These are phyloP conservation scores for Mormyrus lacerda DNA, from an alignment of 2,113 vertebrate genomes.

Conservation along the genomic window DNA sequence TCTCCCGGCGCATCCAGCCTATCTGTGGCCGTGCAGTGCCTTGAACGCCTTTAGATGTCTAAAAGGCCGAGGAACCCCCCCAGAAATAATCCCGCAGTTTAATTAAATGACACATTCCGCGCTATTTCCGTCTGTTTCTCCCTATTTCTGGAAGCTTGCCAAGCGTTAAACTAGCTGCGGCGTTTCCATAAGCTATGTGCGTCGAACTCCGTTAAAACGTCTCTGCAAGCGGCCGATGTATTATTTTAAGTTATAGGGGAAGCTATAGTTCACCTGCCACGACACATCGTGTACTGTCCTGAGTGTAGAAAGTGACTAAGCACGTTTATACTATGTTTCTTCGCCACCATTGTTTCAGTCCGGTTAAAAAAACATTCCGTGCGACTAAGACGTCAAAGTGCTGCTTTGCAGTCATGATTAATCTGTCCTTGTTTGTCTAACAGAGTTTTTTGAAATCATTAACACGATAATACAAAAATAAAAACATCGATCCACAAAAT, in stretches of 20 bases:
- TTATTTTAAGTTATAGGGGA: neutral
- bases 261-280: neutral
- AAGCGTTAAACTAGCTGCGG: neutral
- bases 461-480: neutral
- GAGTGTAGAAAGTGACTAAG: conserved; percentile 13
- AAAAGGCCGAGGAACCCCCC: neutral
- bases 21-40: neutral
- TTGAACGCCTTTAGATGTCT: neutral
- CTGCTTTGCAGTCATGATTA: neutral
- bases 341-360: neutral
- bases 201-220: neutral
- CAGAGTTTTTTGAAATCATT: neutral
- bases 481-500: neutral
- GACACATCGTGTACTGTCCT: neutral
- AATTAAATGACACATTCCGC: neutral
- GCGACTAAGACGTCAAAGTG: neutral
- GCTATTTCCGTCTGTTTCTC: neutral
- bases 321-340: neutral
- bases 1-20: neutral
- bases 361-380: neutral
- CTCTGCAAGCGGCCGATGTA: neutral
- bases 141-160: neutral
- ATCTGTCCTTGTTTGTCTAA: neutral
- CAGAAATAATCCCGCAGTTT: neutral
- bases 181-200: neutral